phyloP scores from a whole-genome alignment of 2,113 vertebrate species.

The Gobiocypris rarus region DNA sequence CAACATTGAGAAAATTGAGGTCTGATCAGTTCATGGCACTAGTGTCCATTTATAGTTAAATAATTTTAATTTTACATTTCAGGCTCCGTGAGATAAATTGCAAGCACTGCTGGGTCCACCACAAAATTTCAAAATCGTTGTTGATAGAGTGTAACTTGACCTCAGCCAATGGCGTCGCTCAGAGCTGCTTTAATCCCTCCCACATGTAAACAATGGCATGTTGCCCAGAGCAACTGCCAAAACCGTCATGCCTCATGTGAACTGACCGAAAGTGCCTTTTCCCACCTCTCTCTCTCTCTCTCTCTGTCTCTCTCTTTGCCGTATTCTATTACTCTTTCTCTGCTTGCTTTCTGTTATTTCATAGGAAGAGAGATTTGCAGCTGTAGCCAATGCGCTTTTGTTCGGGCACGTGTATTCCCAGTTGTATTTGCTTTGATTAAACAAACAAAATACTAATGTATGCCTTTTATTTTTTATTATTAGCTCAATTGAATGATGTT shows the following conservation, averaged over 20 bases:
- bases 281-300: background rate
- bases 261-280: constrained; percentile 31
- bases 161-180: constrained; percentile 10
- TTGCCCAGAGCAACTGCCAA: constrained; percentile 26
- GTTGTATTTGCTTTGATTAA: constrained; percentile 16
- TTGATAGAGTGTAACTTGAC: constrained; percentile 29
- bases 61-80: background rate
- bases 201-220: constrained; percentile 37
- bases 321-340: background rate
- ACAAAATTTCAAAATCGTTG: constrained; percentile 40
- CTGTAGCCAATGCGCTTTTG: constrained; percentile 12
- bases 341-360: background rate
- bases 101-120: background rate
- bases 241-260: constrained; percentile 22
- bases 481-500: background rate
- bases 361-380: constrained; percentile 3
- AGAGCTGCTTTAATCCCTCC: background rate
- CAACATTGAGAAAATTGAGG: background rate
- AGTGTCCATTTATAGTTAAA: background rate
- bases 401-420: background rate
- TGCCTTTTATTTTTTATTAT: background rate
- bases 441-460: background rate
- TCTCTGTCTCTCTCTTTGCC: background rate
- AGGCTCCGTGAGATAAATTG: background rate
- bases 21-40: background rate